Conservation (phyloP, 2,888 invertebrate species). For the Machimus atricapillus region DNA sequence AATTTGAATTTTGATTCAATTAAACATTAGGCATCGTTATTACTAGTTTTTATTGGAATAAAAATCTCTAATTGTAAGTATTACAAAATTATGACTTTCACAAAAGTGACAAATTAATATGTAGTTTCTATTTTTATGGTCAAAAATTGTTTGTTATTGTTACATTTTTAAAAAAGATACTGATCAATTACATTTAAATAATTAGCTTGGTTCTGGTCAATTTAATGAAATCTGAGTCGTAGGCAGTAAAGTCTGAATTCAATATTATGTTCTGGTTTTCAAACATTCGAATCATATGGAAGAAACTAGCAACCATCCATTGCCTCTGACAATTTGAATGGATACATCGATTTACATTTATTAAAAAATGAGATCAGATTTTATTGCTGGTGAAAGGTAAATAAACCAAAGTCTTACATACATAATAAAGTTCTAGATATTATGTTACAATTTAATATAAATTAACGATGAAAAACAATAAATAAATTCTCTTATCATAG, state of each 20-base stretch:
- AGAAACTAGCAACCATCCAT: neutral
- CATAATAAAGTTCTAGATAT: neutral
- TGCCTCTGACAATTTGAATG: neutral
- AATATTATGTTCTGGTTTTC: neutral
- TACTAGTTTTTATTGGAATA: neutral
- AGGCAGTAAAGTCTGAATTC: neutral
- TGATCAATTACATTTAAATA: neutral
- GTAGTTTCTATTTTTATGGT: neutral
- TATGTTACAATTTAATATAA: slow-evolving; percentile 26
- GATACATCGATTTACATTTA: neutral
- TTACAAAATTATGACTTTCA: neutral
- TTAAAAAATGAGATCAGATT: neutral
- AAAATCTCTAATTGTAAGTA: neutral
- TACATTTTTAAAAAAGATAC: neutral
- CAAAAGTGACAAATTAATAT: neutral
- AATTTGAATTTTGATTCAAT: neutral
- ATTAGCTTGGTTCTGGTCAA: neutral
- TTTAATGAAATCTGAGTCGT: neutral
- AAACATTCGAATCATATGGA: neutral
- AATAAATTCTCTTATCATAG: slow-evolving; percentile 33
- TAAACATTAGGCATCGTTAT: neutral
- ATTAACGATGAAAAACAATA: slow-evolving; percentile 45
- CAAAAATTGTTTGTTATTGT: neutral
- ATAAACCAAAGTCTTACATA: neutral
- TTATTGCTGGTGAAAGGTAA: neutral